phyloP scores from a whole-genome alignment of 1,140 invertebrate species.

The Mactra quadrangularis region DNA sequence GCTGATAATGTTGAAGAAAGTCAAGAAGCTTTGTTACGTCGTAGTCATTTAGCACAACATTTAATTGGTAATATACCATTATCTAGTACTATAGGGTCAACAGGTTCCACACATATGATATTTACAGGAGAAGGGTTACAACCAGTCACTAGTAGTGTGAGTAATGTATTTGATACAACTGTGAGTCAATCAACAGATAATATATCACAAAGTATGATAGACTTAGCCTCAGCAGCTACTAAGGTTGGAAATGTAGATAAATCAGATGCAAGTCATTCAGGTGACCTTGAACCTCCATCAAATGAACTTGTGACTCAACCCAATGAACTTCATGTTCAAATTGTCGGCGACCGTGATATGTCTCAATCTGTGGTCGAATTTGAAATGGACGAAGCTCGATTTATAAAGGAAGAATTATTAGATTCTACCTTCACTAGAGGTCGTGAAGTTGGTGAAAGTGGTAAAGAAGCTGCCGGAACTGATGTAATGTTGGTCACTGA shows the following conservation, averaged over 20 bases:
- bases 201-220: neutral
- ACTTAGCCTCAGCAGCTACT: neutral
- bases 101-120: neutral
- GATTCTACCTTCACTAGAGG: neutral
- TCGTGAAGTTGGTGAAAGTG: neutral
- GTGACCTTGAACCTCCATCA: no score
- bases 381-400: constrained; percentile 29
- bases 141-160: neutral
- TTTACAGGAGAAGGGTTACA: constrained; percentile 14
- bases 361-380: constrained; percentile 22
- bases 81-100: neutral
- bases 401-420: constrained; percentile 48
- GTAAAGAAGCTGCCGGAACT: no score
- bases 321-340: neutral
- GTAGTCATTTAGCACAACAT: constrained; percentile 22
- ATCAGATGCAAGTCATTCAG: neutral
- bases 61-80: constrained; percentile 13
- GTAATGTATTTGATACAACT: neutral
- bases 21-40: constrained; percentile 15
- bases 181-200: neutral
- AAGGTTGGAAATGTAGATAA: neutral
- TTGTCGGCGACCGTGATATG: neutral
- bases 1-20: neutral
- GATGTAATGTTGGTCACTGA: constrained; percentile 15
- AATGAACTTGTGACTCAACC: neutral